A percentile compares a stretch with the other conserved stretches of the same genome.
Evolutionary conservation across 53 echinoderm and acorn worm genomes (phyloP).

Genomic region (Stichopus horrens): DNA sequence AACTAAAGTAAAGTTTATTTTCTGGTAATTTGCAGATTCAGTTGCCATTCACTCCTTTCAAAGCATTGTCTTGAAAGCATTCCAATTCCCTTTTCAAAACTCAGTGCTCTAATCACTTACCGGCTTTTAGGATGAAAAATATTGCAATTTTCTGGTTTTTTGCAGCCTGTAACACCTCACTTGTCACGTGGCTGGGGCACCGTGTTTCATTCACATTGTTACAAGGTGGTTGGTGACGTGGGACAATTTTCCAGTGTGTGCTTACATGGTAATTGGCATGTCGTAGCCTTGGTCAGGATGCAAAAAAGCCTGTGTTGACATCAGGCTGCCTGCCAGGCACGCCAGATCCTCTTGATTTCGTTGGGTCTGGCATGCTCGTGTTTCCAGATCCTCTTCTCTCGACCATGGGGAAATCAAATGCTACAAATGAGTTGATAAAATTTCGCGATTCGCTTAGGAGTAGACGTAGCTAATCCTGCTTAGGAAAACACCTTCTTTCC

Average conservation of each 20-base stretch:
- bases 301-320: constrained; percentile 24
- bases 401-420: constrained; percentile 50
- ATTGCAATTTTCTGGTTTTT: constrained; percentile 45
- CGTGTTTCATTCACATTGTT: constrained; percentile 32
- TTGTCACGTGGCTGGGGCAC: constrained; percentile 38
- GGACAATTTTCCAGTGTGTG: constrained; percentile 54
- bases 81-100: constrained; percentile 8
- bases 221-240: constrained; percentile 42
- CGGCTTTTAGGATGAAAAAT: constrained; percentile 24
- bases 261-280: constrained; percentile 56
- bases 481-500: constrained; percentile 41
- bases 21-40: constrained; percentile 52
- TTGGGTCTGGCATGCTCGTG: constrained; percentile 42
- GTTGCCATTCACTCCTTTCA: constrained; percentile 22
- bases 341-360: neutral
- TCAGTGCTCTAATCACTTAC: constrained; percentile 23
- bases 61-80: neutral
- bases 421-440: constrained; percentile 51
- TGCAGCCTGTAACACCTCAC: constrained; percentile 42
- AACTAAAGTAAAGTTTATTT: constrained; percentile 47
- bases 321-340: constrained; percentile 13
- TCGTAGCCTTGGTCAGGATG: constrained; percentile 11
- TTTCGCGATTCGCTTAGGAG: constrained; percentile 46
- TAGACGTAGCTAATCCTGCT: constrained; percentile 38
- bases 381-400: constrained; percentile 43